Base-by-base conservation (phyloP, 2,797 vertebrate species). In the Acanthurus tractus region DNA sequence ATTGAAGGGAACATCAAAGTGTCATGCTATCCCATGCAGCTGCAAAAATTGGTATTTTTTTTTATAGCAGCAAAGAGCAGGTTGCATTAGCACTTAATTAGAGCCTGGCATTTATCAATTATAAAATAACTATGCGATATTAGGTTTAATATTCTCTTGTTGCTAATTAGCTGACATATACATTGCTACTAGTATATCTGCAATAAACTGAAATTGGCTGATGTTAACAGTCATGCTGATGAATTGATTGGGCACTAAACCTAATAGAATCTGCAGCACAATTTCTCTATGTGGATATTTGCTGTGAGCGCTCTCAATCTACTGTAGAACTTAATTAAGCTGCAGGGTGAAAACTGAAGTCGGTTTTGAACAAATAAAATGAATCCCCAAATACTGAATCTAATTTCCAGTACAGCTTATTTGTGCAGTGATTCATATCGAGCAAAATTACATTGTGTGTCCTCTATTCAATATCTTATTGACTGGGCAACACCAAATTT, bases 401-500 rank as follows among this genome's bases (percentile, higher is more conserved):
- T 64, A 69, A 77, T 84, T 83, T 73, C 50, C 34, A 64, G 34
- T 40, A 40, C 63, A 62, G 42, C 79, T 74, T 49, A 82, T 84
- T 81, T 73, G 13, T 34, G 74, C 64, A 52, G 57, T 78, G 77
- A 82, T 83, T 86, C 59, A 81, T 56, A 54, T 70, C 56, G 50
- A 25, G 52, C 23, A 55, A 49, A 87, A 85, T 63, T 62, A 82
- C 58, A 74, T 50, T 25, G 52, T 54, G 50, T 61, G 22, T 71
- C 71, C 49, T 80, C 64, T 36, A 52, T 75, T 84, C 80, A 66
- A 74, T 71, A 68, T 69, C 44, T 23, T 63, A 61, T 64, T 38
- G 66, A 82, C 76, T 63, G 64, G 69, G 70, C 65, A 75, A 52
- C 63, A 59, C 29, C 67, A 44, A 67, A 78, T 84, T 74, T 88